These are phyloP conservation scores for Podilymbus podiceps DNA, from an alignment of 2,113 vertebrate genomes.

Conservation along the genomic window DNA sequence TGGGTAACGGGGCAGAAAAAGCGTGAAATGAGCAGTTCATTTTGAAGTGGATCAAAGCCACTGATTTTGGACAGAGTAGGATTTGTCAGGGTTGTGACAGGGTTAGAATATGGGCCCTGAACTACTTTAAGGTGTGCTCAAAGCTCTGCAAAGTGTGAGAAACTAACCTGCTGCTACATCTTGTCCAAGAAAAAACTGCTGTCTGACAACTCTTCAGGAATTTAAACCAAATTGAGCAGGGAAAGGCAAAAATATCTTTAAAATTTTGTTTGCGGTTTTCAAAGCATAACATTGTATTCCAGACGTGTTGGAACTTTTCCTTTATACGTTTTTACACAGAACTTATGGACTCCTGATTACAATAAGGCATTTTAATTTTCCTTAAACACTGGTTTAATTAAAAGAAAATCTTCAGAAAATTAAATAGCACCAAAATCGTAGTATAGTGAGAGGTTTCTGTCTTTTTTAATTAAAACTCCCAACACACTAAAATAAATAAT, in stretches of 20 bases:
- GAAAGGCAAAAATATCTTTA: neutral
- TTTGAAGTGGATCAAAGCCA: slow-evolving; percentile 4
- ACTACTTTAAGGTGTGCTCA: neutral
- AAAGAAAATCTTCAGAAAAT: neutral
- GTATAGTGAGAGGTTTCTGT: neutral
- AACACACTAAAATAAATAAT: neutral
- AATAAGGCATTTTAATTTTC: neutral
- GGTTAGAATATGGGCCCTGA: neutral
- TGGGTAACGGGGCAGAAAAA: neutral
- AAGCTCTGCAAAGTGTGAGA: neutral
- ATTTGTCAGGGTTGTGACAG: slow-evolving; percentile 17
- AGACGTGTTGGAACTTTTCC: neutral
- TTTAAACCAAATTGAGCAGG: neutral
- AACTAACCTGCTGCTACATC: neutral
- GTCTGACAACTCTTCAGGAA: neutral
- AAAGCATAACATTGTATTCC: neutral
- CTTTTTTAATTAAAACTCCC: neutral
- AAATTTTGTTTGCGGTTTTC: neutral
- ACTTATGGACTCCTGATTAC: neutral
- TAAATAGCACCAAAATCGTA: neutral
- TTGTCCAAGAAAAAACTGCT: neutral
- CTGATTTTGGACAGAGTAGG: neutral
- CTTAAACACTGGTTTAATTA: neutral
- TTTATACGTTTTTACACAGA: neutral
- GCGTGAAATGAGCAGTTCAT: neutral